Conservation (phyloP, 2,113 vertebrate genomes). For the Coreoperca whiteheadi region DNA sequence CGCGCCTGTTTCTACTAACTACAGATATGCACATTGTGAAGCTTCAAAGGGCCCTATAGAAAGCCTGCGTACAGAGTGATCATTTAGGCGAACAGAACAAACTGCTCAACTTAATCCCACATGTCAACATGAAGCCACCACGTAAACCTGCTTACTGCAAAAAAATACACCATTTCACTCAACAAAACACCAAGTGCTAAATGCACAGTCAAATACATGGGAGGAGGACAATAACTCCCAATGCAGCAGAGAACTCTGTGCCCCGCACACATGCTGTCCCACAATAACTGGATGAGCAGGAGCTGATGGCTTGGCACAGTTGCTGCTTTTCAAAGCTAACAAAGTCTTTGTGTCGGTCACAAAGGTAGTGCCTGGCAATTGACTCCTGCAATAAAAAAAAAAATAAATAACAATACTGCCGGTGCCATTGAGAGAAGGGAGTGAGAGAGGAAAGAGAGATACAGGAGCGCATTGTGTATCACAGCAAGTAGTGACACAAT, state of each 20-base stretch:
- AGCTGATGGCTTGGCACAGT: slow-evolving; percentile 30
- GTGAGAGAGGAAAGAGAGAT: slow-evolving; percentile 9
- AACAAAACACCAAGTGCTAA: slow-evolving; percentile 20
- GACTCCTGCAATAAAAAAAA: slow-evolving; percentile 28
- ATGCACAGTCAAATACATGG: neutral
- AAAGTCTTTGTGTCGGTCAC: slow-evolving; percentile 52
- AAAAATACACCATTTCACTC: neutral
- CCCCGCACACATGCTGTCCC: neutral
- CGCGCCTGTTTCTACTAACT: neutral
- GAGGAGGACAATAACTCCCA: slow-evolving; percentile 24
- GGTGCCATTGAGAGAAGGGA: slow-evolving; percentile 25
- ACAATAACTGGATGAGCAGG: slow-evolving; percentile 28
- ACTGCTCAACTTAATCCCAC: neutral
- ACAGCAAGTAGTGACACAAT: slow-evolving; percentile 48
- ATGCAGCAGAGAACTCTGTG: neutral
- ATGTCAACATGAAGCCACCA: neutral
- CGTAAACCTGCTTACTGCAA: slow-evolving; percentile 6
- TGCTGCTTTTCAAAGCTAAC: slow-evolving; percentile 45
- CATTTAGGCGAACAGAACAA: neutral
- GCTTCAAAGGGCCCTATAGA: neutral
- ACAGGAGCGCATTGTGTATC: slow-evolving; percentile 27
- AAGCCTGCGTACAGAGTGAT: neutral
- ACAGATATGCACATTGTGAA: neutral
- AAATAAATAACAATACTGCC: neutral
- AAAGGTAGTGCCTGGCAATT: slow-evolving; percentile 49